phyloP scores from a whole-genome alignment of 1,140 invertebrate species.

The Drosophila novamexicana region DNA sequence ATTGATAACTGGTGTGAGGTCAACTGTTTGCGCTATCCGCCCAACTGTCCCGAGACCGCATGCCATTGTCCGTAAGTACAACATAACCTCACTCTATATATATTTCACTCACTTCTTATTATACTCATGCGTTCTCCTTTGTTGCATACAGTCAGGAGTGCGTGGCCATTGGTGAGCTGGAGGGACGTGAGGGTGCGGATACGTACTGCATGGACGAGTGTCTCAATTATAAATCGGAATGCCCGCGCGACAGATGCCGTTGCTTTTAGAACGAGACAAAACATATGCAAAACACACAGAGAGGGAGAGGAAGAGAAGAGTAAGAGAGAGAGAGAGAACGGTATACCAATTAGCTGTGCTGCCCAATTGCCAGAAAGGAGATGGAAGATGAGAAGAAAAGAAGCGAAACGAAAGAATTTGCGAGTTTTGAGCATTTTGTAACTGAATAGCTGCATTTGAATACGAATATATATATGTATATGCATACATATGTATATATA shows the following conservation, averaged over 20 bases:
- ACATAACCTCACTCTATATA: background rate
- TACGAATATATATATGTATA: slow-evolving; percentile 16
- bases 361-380: slow-evolving; percentile 61
- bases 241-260: slow-evolving; percentile 89
- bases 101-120: background rate
- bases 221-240: slow-evolving; percentile 89
- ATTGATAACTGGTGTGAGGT: slow-evolving; percentile 92
- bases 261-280: slow-evolving; percentile 86
- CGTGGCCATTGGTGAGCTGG: slow-evolving; percentile 90
- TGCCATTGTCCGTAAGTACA: slow-evolving; percentile 93
- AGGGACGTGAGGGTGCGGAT: slow-evolving; percentile 89
- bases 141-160: slow-evolving; percentile 88
- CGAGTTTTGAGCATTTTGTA: slow-evolving; percentile 9
- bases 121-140: background rate
- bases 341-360: slow-evolving; percentile 60
- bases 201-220: slow-evolving; percentile 94
- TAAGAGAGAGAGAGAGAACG: background rate
- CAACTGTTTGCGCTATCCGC: slow-evolving; percentile 93
- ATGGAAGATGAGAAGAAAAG: background rate
- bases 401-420: background rate
- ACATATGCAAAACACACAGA: background rate
- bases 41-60: slow-evolving; percentile 90
- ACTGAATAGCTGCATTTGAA: slow-evolving; percentile 42
- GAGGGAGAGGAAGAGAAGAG: slow-evolving; percentile 1
- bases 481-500: background rate